A percentile compares a stretch with the other conserved stretches of the same genome.
These are phyloP conservation scores for Atractosteus spatula DNA, from an alignment of 2,113 vertebrate species.

Conservation along the genomic window DNA sequence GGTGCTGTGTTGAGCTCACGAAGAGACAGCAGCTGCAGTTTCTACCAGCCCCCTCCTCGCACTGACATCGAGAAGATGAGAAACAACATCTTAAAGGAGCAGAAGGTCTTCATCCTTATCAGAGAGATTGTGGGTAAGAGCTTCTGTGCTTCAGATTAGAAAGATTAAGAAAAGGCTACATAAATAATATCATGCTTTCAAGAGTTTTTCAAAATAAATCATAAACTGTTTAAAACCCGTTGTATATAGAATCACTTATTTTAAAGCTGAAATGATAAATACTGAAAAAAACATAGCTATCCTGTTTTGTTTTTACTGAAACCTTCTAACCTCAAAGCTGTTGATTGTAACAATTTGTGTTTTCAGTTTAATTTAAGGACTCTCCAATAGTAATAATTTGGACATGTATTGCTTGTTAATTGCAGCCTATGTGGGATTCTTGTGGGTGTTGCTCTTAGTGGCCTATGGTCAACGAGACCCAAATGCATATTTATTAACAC, in stretches of 20 bases:
- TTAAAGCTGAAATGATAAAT: too few relatives aligned
- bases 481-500: conserved; percentile 81
- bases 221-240: too few relatives aligned
- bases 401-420: conserved; percentile 31
- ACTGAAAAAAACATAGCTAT: too few relatives aligned
- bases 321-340: too few relatives aligned
- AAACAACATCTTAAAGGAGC: conserved; percentile 76
- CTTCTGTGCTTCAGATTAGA: too few relatives aligned
- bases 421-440: conserved; percentile 83
- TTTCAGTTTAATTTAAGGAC: too few relatives aligned
- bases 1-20: conserved; percentile 56
- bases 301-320: too few relatives aligned
- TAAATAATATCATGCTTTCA: too few relatives aligned
- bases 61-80: conserved; percentile 81
- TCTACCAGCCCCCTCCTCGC: conserved; percentile 79
- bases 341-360: too few relatives aligned
- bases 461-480: conserved; percentile 90
- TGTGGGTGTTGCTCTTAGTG: conserved; percentile 90
- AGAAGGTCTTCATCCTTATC: conserved; percentile 84
- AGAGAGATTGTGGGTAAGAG: conserved; percentile 82
- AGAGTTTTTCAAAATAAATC: too few relatives aligned
- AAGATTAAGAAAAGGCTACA: too few relatives aligned
- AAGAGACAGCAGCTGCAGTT: conserved; percentile 76
- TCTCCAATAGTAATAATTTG: neutral
- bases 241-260: too few relatives aligned